Conservation (phyloP, 2,888 invertebrate genomes). For the Sclerodermus sp. region DNA sequence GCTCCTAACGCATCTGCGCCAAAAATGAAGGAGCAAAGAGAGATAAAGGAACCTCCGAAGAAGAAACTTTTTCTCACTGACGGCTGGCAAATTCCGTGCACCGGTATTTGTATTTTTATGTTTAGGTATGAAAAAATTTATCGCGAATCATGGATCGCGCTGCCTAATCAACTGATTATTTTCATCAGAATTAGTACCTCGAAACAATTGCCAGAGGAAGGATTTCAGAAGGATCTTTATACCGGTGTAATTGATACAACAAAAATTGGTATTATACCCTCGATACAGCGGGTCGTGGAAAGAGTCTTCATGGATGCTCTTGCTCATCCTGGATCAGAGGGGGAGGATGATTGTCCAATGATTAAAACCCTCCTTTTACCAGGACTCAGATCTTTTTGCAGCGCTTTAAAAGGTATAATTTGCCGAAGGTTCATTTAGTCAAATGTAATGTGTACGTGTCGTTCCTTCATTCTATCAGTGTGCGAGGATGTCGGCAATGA, state of each 20-base stretch:
- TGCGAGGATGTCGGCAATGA: constrained; percentile 84
- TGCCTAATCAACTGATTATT: background rate
- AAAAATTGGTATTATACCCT: constrained; percentile 79
- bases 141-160: background rate
- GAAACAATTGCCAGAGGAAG: constrained; percentile 87
- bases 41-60: constrained; percentile 59
- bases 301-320: constrained; percentile 89
- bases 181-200: constrained; percentile 75
- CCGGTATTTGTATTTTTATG: constrained; percentile 83
- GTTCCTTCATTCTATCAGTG: too few species aligned
- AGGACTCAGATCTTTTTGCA: constrained; percentile 82
- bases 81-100: constrained; percentile 79
- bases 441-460: too few species aligned
- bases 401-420: constrained; percentile 82
- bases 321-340: constrained; percentile 77
- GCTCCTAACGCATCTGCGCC: constrained; percentile 40
- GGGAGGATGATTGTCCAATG: constrained; percentile 81
- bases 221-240: constrained; percentile 81
- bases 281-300: constrained; percentile 85
- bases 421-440: too few species aligned
- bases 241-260: constrained; percentile 81
- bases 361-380: constrained; percentile 83
- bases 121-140: constrained; percentile 61
- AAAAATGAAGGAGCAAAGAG: constrained; percentile 57
- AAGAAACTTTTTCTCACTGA: constrained; percentile 84